Base-by-base conservation (phyloP, 2,888 invertebrate genomes). In the Diplazon laetatorius region DNA sequence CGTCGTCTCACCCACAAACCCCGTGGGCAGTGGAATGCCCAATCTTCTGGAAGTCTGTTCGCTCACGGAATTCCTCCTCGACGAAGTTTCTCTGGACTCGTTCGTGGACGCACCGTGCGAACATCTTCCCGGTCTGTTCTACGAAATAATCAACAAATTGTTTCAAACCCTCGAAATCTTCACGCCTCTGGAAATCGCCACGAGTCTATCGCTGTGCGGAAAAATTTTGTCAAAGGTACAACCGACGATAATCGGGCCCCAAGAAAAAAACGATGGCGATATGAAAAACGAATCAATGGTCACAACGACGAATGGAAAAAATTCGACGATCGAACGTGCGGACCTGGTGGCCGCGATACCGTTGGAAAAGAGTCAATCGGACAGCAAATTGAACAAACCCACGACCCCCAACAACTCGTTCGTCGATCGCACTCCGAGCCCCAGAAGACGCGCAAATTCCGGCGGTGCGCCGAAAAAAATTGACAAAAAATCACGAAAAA, bases 91-190 rank as follows among this genome's bases (percentile, higher is more conserved):
- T 0, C 91, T 95, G 84, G 96, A 96, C 90, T 94, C 95, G 60
- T 96, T 95, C 84, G 93, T 94, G 60, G 96, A 96, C 88, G 96
- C 95, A 20, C 95, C 95, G 6, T 94, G 95, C 8, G 94, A 95
- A 82, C 95, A 96, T 88, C 91, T 96, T 70, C 96, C 96, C n/a
- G 94, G 94, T 83, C 93, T 96, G 70, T 94, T 96, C 85, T 92
- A 94, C 76, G 93, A 94, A 83, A 93, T 96, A 52, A 93, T 94
- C 18, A 92, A 92, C 62, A 92, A 94, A 76, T 89, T 95, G 46
- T 93, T 93, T 1, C 88, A 92, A 2, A 93, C 94, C 86, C 93
- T 95, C 75, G 90, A 91, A 44, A 84, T 89, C 14, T 88, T 95
- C 8, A 92, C 92, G 50, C 92, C 93, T n/a, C 89, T 91, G 39